Base-by-base conservation (phyloP, 2,888 invertebrate species). In the Syrphus vitripennis region DNA sequence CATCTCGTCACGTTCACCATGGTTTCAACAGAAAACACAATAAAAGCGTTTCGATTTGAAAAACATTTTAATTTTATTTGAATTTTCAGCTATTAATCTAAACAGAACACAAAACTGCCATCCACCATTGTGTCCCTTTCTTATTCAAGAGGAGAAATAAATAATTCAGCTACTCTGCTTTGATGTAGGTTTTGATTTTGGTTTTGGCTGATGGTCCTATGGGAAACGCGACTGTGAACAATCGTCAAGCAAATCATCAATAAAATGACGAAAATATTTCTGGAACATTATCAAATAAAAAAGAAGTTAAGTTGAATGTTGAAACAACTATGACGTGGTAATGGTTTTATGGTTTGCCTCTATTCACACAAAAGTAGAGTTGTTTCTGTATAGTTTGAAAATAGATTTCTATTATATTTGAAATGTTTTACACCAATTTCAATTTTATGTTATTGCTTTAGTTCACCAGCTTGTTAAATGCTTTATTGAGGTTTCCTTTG, bases 391-490 rank as follows among this genome's bases (percentile, higher is more conserved):
- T n/a, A 24, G 71, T 65, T 83, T 70, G 21, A n/a, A 78, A 29
- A 74, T 72, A 72, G 42, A 82, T 78, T 78, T 74, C 21, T 59
- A 40, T 61, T 40, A 24, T 24, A 63, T 77, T 77, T 77, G 45
- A 61, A 83, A 72, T 69, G 71, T 69, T 69, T 55, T 37, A 50
- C 34, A 71, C 67, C 45, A 65, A 75, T 76, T 63, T 71, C 53
- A 37, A 79, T 69, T 83, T 63, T 63, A 55, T 48, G 63, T 79
- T 83, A 72, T 78, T 82, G 50, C 59, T 26, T 42, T 74, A 78
- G 67, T 78, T 83, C 45, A 45, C 31, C 40, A 63, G 50, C 55
- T 69, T 61, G 67, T 78, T 26, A 26, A 71, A 29, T 59, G 24
- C 21, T 48, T 61, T 67, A 42, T 72, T 55, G 48, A 31, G 59